Conservation (phyloP, 2,113 vertebrate species). For the Probosciger aterrimus region DNA sequence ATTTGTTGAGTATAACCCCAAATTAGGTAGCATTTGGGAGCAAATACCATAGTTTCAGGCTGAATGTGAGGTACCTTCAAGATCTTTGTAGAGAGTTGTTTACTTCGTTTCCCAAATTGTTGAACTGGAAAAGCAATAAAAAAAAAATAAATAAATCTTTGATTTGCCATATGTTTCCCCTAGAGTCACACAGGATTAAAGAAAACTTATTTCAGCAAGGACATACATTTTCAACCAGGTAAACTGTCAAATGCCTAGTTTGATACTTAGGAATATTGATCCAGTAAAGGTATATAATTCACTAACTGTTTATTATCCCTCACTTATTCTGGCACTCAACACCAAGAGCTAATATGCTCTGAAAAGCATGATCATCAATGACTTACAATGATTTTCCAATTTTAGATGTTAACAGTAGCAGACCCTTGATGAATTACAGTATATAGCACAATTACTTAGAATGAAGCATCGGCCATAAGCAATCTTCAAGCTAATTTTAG, state of each 20-base stretch:
- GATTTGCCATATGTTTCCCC: neutral
- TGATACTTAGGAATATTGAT: neutral
- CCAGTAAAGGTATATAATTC: neutral
- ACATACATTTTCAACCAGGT: neutral
- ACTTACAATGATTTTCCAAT: neutral
- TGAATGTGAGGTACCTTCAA: neutral
- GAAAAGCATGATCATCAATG: neutral
- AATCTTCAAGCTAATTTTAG: neutral
- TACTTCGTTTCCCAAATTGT: neutral
- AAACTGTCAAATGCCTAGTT: neutral
- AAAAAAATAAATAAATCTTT: neutral
- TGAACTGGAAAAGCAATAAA: neutral
- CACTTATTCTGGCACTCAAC: neutral
- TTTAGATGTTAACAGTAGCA: neutral
- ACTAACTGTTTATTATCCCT: neutral
- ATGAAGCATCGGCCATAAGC: neutral
- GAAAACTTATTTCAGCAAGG: neutral
- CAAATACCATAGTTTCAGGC: neutral
- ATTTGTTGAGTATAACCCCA: neutral
- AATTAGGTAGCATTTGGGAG: neutral
- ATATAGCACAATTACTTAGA: neutral
- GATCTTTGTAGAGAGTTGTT: neutral
- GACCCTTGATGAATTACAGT: neutral
- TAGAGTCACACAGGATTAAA: neutral
- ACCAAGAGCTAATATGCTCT: neutral